These are phyloP conservation scores for Steinernema hermaphroditum DNA, from an alignment of 2,888 invertebrate genomes.

Conservation along the genomic window DNA sequence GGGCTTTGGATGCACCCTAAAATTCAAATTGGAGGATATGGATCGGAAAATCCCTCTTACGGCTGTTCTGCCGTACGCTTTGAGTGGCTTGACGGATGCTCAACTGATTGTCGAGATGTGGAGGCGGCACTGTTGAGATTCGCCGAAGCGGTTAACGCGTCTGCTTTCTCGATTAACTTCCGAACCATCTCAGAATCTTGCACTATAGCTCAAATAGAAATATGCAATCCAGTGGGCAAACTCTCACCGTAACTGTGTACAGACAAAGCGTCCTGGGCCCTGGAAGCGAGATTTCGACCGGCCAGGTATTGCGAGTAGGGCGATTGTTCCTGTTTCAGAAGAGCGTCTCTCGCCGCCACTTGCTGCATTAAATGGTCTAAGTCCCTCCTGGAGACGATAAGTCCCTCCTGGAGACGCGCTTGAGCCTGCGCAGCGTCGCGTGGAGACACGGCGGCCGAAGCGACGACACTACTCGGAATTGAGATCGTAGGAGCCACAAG, in stretches of 20 bases:
- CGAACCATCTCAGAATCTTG: slow-evolving; percentile 9
- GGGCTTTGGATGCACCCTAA: background rate
- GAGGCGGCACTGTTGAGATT: background rate
- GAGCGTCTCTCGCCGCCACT: slow-evolving; percentile 3
- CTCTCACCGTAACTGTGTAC: slow-evolving; percentile 1
- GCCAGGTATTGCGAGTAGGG: slow-evolving; percentile 3
- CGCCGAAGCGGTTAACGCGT: background rate
- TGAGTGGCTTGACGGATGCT: background rate
- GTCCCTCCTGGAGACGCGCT: background rate
- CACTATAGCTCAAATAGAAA: background rate
- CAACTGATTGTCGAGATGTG: background rate
- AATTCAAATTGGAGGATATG: no score
- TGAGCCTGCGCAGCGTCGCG: background rate
- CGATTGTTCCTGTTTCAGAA: background rate
- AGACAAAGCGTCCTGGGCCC: background rate
- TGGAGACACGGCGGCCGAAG: background rate
- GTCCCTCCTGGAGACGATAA: background rate
- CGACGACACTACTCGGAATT: background rate
- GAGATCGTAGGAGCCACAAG: background rate
- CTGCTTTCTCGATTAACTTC: slow-evolving; percentile 5
- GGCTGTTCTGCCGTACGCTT: background rate
- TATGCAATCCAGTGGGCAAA: no score
- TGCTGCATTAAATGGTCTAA: background rate
- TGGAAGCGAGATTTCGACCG: background rate
- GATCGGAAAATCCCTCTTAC: no score